Percentiles rank a stretch among this genome's conserved stretches.
These are phyloP conservation scores for Andrena chrysosceles DNA, from an alignment of 2,888 invertebrate species.

Conservation along the genomic window DNA sequence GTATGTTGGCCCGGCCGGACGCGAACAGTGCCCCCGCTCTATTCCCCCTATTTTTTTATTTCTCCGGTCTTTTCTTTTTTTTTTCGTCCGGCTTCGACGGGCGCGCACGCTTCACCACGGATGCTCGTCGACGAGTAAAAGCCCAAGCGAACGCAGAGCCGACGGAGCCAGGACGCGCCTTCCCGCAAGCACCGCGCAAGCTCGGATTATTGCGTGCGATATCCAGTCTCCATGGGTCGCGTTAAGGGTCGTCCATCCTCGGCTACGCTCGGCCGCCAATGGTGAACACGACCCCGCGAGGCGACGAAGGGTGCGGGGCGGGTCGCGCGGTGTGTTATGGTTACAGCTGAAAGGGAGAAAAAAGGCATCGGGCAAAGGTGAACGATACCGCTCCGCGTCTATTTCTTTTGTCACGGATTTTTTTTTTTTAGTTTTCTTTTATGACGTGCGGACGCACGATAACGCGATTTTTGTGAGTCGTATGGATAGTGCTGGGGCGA, in stretches of 20 bases:
- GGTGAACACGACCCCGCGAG: conserved; percentile 11
- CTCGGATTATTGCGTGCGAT: conserved; percentile 58
- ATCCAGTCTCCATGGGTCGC: conserved; percentile 17
- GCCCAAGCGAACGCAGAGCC: conserved; percentile 36
- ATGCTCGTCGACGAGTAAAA: conserved; percentile 69
- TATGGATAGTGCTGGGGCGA: too few relatives aligned
- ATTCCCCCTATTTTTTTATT: neutral
- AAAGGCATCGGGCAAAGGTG: conserved; percentile 3
- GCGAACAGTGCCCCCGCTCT: conserved; percentile 4
- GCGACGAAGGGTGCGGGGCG: neutral
- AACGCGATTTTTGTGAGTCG: neutral
- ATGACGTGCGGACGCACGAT: neutral
- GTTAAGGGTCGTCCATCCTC: conserved; percentile 47
- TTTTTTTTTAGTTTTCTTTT: neutral
- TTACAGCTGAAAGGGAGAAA: neutral
- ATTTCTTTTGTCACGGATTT: neutral
- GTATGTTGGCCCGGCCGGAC: conserved; percentile 4
- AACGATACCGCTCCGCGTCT: conserved; percentile 8
- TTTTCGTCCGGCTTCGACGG: conserved; percentile 8
- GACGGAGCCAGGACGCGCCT: conserved; percentile 71
- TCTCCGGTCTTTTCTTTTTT: neutral
- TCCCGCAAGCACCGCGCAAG: conserved; percentile 75
- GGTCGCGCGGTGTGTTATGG: conserved; percentile 6
- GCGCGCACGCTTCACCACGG: conserved; percentile 62
- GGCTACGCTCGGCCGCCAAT: conserved; percentile 38